These are phyloP conservation scores for Natator depressus DNA, from an alignment of 2,113 vertebrate species.

Conservation along the genomic window DNA sequence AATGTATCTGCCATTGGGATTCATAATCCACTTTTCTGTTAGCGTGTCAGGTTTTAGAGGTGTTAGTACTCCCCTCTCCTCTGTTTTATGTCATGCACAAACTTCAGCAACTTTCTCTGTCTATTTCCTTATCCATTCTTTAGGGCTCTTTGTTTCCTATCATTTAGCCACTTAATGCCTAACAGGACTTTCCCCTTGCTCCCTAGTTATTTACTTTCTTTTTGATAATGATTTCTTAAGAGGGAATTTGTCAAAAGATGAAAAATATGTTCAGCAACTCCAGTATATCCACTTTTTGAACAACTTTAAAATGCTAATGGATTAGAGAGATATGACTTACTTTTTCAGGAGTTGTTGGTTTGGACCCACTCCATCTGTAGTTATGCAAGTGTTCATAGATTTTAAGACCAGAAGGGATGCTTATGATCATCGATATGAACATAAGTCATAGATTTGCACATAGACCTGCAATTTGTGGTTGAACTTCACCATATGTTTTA, in stretches of 20 bases:
- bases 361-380: not conserved
- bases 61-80: not conserved
- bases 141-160: not conserved
- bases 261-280: not conserved
- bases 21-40: not conserved
- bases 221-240: not conserved
- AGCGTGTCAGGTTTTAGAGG: not conserved
- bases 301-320: not conserved
- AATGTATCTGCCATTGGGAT: not conserved
- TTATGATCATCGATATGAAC: not conserved
- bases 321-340: not conserved
- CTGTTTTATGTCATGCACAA: not conserved
- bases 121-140: not conserved
- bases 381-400: not conserved
- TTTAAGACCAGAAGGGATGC: not conserved
- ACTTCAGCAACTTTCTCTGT: not conserved
- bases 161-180: not conserved
- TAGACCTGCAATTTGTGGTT: not conserved
- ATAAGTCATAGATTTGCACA: not conserved
- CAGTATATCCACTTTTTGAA: not conserved
- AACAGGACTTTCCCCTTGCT: not conserved
- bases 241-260: not conserved
- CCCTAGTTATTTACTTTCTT: not conserved
- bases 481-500: not conserved
- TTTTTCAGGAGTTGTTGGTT: not conserved